A percentile compares a stretch with the other conserved stretches of the same genome.
Evolutionary conservation across 2,797 vertebrate genomes (phyloP).

Genomic region (Xiphorhynchus erythropygius): DNA sequence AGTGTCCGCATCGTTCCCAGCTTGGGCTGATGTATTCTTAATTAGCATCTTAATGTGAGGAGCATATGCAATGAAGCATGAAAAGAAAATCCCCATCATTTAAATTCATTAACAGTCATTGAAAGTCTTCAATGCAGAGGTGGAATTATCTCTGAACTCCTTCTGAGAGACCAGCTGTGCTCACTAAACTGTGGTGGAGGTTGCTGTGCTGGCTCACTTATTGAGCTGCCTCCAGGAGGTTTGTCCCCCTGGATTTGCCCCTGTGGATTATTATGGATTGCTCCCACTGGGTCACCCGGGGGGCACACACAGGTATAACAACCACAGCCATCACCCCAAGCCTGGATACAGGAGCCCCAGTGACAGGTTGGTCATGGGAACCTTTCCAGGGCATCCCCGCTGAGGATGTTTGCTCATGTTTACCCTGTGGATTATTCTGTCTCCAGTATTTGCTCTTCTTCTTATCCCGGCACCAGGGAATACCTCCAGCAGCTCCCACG

Average conservation of each 20-base stretch:
- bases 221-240: neutral
- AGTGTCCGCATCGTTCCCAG: neutral
- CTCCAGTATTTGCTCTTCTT: neutral
- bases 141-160: conserved; percentile 76
- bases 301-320: neutral
- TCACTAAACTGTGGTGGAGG: conserved; percentile 6
- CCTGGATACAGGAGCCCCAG: neutral
- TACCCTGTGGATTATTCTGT: neutral
- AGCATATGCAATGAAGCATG: conserved; percentile 74
- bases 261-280: neutral
- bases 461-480: neutral
- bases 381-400: neutral
- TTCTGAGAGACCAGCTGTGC: conserved; percentile 74
- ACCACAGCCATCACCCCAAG: neutral
- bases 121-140: conserved; percentile 71
- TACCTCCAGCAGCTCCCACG: neutral
- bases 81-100: conserved; percentile 77
- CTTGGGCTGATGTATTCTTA: conserved; percentile 61
- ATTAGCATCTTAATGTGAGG: conserved; percentile 75
- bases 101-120: conserved; percentile 78
- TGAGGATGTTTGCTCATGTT: neutral
- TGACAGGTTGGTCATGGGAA: neutral
- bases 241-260: neutral
- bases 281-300: neutral
- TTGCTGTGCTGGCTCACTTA: neutral